These are phyloP conservation scores for Psilopsiagon aurifrons DNA, from an alignment of 2,113 vertebrate species.

Conservation along the genomic window DNA sequence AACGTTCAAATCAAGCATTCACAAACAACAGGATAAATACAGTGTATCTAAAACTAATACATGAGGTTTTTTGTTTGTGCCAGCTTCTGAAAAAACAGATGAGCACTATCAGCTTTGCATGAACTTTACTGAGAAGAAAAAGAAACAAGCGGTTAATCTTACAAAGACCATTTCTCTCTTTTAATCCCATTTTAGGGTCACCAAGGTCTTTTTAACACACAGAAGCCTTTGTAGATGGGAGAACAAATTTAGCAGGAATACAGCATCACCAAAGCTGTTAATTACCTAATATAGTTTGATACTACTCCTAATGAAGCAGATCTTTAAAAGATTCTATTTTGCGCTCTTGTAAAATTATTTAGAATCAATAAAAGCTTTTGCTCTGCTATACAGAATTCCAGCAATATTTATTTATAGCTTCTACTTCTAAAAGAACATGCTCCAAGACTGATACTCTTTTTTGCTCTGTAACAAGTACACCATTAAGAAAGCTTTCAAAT, in stretches of 20 bases:
- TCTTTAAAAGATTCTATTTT: background rate
- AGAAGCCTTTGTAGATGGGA: background rate
- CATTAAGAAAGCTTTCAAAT: constrained; percentile 14
- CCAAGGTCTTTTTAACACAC: background rate
- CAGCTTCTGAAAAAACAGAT: background rate
- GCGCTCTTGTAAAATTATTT: background rate
- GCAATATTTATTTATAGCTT: constrained; percentile 37
- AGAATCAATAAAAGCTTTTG: background rate
- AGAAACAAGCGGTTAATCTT: background rate
- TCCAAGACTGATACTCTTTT: background rate
- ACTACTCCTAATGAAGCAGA: background rate
- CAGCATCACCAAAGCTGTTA: background rate
- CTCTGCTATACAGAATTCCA: background rate
- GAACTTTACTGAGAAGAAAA: background rate
- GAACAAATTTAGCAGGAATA: background rate
- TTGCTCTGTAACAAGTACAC: background rate
- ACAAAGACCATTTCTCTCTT: background rate
- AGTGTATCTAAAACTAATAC: background rate
- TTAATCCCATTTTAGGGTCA: background rate
- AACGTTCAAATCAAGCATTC: background rate
- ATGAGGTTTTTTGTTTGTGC: background rate
- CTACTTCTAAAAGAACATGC: constrained; percentile 52
- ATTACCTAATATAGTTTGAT: background rate
- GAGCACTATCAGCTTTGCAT: background rate
- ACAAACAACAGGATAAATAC: background rate